Conservation (phyloP, 2,113 vertebrate species). For the Nothoprocta perdicaria region DNA sequence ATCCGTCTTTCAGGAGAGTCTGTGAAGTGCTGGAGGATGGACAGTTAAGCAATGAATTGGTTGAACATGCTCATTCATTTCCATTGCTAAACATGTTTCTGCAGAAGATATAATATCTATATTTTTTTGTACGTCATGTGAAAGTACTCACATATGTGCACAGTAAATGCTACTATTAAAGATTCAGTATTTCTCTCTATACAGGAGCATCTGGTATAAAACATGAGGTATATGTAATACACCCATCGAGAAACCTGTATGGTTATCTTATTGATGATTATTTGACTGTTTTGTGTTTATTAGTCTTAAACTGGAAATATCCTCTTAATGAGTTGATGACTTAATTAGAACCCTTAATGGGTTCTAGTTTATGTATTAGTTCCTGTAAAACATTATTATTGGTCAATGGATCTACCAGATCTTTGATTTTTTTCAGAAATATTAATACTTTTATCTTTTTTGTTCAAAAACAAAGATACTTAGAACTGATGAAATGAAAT, state of each 20-base stretch:
- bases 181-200: neutral
- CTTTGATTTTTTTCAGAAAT: neutral
- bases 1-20: neutral
- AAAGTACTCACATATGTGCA: neutral
- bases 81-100: neutral
- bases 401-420: neutral
- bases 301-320: neutral
- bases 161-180: neutral
- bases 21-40: neutral
- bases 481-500: neutral
- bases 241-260: neutral
- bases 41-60: neutral
- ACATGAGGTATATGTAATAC: neutral
- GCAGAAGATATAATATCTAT: neutral
- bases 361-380: neutral
- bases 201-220: neutral
- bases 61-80: neutral
- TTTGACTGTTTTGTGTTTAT: neutral
- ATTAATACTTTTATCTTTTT: neutral
- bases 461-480: neutral
- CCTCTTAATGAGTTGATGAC: neutral
- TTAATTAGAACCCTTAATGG: too few relatives aligned
- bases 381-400: neutral
- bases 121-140: neutral
- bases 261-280: neutral